These are phyloP conservation scores for Pectinophora gossypiella DNA, from an alignment of 1,140 invertebrate genomes.

Conservation along the genomic window DNA sequence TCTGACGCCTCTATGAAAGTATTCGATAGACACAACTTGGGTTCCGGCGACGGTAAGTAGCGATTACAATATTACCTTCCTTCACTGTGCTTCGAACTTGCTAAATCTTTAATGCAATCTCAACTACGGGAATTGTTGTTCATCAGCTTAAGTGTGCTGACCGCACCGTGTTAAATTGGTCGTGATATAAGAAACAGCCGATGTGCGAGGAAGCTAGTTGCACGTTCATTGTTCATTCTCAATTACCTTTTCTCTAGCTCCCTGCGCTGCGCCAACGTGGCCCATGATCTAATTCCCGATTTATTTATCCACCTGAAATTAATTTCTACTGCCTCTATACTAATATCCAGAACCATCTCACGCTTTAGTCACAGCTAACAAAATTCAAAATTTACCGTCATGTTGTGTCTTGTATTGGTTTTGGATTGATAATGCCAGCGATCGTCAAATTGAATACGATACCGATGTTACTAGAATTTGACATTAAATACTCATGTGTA, in stretches of 20 bases:
- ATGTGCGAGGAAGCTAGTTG: too few species aligned
- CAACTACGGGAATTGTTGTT: constrained; percentile 12
- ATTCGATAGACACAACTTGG: constrained; percentile 54
- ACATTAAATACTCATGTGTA: constrained; percentile 45
- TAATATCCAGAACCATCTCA: constrained; percentile 62
- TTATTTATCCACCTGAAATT: constrained; percentile 9
- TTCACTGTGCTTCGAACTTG: constrained; percentile 37
- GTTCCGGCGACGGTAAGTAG: constrained; percentile 62
- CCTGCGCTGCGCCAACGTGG: too few species aligned
- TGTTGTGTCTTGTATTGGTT: constrained; percentile 77
- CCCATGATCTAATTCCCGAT: constrained; percentile 10
- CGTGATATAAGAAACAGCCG: too few species aligned
- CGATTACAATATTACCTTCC: constrained; percentile 9
- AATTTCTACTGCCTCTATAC: constrained; percentile 23
- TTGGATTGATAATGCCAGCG: constrained; percentile 42
- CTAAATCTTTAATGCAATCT: constrained; percentile 17
- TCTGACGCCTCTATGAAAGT: constrained; percentile 42
- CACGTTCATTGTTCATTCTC: too few species aligned
- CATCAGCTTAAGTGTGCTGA: constrained; percentile 17
- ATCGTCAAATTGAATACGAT: constrained; percentile 1
- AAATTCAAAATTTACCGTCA: constrained; percentile 71
- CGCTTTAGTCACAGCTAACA: constrained; percentile 71
- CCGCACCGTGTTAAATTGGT: too few species aligned
- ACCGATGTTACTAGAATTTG: constrained; percentile 12
- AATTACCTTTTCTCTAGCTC: too few species aligned